Conservation (phyloP, 2,888 invertebrate species). For the Acronicta alni region DNA sequence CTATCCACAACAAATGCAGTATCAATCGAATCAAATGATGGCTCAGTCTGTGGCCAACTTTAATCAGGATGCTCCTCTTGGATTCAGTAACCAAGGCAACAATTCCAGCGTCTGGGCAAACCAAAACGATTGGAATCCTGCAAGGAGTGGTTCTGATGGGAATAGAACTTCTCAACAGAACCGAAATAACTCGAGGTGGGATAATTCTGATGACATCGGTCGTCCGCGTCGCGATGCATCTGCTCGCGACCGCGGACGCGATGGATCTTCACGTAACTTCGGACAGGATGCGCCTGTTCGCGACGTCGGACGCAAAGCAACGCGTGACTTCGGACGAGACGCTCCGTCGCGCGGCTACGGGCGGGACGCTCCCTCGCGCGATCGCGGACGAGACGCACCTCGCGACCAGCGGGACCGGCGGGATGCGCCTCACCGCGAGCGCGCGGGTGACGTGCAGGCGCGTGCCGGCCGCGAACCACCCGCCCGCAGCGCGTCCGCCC, state of each 20-base stretch:
- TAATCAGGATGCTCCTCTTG: slow-evolving; percentile 36
- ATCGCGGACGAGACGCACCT: slow-evolving; percentile 10
- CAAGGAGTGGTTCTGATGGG: slow-evolving; percentile 25
- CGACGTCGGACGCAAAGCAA: slow-evolving; percentile 12
- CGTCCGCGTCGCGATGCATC: slow-evolving; percentile 2
- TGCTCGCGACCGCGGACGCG: neutral
- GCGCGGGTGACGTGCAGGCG: slow-evolving; percentile 3
- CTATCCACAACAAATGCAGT: slow-evolving; percentile 44
- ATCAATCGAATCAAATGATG: slow-evolving; percentile 25
- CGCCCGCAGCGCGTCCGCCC: neutral
- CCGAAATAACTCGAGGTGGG: slow-evolving; percentile 22
- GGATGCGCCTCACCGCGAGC: slow-evolving; percentile 3
- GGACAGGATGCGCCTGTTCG: neutral
- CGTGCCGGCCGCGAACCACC: neutral
- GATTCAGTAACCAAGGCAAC: slow-evolving; percentile 34
- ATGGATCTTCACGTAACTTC: neutral
- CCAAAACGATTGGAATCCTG: slow-evolving; percentile 41
- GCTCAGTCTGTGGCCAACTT: slow-evolving; percentile 22
- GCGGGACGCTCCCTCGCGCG: slow-evolving; percentile 6
- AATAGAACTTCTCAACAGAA: slow-evolving; percentile 28
- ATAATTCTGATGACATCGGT: slow-evolving; percentile 7
- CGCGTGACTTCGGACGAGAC: slow-evolving; percentile 15
- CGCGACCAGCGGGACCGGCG: slow-evolving; percentile 20
- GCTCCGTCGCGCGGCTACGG: neutral
- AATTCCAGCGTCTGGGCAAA: slow-evolving; percentile 29